Percentiles rank a stretch among this genome's conserved stretches.
These are phyloP conservation scores for Thermophis baileyi DNA, from an alignment of 2,113 vertebrate genomes.

Conservation along the genomic window DNA sequence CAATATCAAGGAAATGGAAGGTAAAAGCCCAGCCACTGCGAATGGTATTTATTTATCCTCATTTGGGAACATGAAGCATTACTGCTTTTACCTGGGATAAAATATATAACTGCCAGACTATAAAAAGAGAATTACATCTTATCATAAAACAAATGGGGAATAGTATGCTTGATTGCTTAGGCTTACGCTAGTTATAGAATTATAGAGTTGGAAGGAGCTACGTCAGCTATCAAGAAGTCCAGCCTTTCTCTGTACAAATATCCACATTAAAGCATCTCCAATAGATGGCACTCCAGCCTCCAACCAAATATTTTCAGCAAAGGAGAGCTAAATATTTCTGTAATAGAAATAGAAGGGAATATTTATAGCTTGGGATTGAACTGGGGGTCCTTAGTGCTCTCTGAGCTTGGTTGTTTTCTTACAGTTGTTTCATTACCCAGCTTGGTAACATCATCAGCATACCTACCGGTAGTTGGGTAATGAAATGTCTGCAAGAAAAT, in stretches of 20 bases:
- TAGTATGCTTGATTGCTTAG: neutral
- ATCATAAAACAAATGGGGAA: conserved; percentile 5
- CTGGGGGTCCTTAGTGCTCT: neutral
- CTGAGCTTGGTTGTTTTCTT: neutral
- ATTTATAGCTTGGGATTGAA: neutral
- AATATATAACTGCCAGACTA: neutral
- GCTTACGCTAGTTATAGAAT: neutral
- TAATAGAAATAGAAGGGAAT: neutral
- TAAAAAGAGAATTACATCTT: conserved; percentile 1
- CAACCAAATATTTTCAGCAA: neutral
- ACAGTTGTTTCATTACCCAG: neutral
- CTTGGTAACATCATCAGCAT: neutral
- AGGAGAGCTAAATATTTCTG: neutral
- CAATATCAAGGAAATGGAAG: conserved; percentile 16
- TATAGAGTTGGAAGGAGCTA: neutral
- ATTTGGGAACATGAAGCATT: conserved; percentile 1
- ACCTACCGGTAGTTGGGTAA: neutral
- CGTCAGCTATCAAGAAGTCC: neutral
- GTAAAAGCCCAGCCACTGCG: conserved; percentile 35
- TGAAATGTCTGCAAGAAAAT: neutral
- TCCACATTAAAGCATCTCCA: neutral
- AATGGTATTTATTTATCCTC: conserved; percentile 18
- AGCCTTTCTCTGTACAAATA: neutral
- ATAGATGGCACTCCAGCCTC: neutral
- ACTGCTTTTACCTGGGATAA: conserved; percentile 7